Evolutionary conservation across 2,888 invertebrate genomes (phyloP).

Genomic region (Eupithecia dodoneata): DNA sequence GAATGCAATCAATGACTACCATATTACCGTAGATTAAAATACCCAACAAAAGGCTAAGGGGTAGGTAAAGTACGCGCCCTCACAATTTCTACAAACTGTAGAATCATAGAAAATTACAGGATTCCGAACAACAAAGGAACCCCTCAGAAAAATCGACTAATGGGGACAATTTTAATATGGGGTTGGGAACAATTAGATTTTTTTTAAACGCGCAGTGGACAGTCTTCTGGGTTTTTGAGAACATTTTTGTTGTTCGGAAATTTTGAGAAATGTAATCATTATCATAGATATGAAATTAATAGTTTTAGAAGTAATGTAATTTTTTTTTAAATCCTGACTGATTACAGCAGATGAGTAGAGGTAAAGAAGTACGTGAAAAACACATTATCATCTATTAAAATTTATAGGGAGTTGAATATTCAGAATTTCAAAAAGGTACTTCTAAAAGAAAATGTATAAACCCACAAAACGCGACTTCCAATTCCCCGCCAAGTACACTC

Average conservation of each 20-base stretch:
- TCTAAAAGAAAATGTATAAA: conserved; percentile 15
- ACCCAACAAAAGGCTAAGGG: conserved; percentile 68
- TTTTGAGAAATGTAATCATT: conserved; percentile 16
- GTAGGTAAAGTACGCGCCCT: conserved; percentile 67
- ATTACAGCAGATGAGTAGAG: background rate
- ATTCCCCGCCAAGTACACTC: conserved; percentile 52
- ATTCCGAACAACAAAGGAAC: conserved; percentile 75
- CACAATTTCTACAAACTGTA: conserved; percentile 73
- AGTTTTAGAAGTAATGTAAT: background rate
- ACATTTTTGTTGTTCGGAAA: conserved; percentile 17
- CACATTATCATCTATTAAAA: background rate
- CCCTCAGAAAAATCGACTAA: conserved; percentile 69
- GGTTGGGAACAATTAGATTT: conserved; percentile 70
- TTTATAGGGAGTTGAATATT: background rate
- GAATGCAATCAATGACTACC: conserved; percentile 42
- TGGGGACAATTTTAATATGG: conserved; percentile 81
- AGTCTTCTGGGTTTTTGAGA: conserved; percentile 30
- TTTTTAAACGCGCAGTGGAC: conserved; percentile 33
- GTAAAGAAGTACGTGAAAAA: too few relatives aligned
- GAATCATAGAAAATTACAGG: conserved; percentile 80
- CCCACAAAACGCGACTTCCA: conserved; percentile 30
- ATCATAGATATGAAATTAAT: conserved; percentile 13
- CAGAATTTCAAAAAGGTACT: background rate
- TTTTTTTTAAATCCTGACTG: background rate
- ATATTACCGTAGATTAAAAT: conserved; percentile 73